Percentiles rank a stretch among this genome's conserved stretches.
Evolutionary conservation across 2,888 invertebrate species (phyloP).

Genomic region (Pherbina coryleti): DNA sequence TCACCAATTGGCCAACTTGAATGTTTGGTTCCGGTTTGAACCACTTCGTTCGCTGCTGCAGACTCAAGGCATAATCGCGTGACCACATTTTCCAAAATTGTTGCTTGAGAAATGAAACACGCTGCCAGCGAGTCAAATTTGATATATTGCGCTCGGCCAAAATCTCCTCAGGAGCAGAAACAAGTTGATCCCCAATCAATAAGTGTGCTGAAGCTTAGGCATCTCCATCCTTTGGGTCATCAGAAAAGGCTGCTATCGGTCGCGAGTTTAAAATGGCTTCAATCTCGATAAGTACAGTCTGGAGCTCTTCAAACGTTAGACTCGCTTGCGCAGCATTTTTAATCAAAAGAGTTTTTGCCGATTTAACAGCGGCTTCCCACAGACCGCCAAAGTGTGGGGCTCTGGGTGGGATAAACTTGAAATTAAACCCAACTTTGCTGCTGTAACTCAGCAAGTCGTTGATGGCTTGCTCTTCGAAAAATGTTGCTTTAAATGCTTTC

Average conservation of each 20-base stretch:
- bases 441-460: neutral
- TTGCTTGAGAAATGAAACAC: no score
- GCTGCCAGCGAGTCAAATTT: neutral
- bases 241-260: no score
- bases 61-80: neutral
- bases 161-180: neutral
- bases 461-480: neutral
- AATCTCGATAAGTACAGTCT: no score
- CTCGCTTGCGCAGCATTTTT: no score
- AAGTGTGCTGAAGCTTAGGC: neutral
- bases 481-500: neutral
- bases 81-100: neutral
- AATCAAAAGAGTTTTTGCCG: neutral
- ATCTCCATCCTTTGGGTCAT: neutral
- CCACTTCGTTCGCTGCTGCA: neutral
- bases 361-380: no score
- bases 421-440: neutral
- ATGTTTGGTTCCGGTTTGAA: neutral
- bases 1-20: no score
- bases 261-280: neutral
- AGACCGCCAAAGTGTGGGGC: conserved; percentile 33
- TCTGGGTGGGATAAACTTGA: conserved; percentile 10
- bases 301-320: no score
- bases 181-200: neutral
- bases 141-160: neutral